Conservation (phyloP, 2,113 vertebrate species). For the Ploceus nigricollis region DNA sequence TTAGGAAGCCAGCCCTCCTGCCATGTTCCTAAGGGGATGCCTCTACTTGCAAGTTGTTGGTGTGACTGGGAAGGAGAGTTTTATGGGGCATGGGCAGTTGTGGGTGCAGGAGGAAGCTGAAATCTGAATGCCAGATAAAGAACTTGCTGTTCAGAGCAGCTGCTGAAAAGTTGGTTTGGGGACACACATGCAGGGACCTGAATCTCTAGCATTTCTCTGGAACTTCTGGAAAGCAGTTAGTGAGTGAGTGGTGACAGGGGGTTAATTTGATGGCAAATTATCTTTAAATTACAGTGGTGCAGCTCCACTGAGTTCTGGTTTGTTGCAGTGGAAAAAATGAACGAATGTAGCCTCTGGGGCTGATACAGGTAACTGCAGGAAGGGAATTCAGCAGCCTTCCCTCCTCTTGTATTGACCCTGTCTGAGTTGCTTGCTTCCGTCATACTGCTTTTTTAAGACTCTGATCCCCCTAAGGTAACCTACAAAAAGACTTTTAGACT, state of each 20-base stretch:
- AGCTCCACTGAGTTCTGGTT: neutral
- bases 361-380: neutral
- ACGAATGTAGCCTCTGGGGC: neutral
- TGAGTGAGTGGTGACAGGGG: neutral
- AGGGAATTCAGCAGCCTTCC: neutral
- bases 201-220: neutral
- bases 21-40: accelerated
- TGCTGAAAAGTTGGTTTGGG: neutral
- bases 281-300: neutral
- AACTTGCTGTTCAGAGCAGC: neutral
- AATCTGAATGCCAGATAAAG: neutral
- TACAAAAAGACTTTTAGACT: neutral
- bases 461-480: neutral
- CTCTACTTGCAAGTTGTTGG: neutral
- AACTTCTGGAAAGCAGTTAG: neutral
- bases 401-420: neutral
- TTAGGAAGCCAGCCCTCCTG: neutral
- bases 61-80: neutral
- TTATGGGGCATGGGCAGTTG: neutral
- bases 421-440: neutral
- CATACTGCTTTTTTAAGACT: neutral
- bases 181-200: accelerated
- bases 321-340: neutral
- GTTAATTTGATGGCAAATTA: neutral
- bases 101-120: neutral